phyloP scores from a whole-genome alignment of 2,113 vertebrate genomes.

The Triplophysa siluroides region DNA sequence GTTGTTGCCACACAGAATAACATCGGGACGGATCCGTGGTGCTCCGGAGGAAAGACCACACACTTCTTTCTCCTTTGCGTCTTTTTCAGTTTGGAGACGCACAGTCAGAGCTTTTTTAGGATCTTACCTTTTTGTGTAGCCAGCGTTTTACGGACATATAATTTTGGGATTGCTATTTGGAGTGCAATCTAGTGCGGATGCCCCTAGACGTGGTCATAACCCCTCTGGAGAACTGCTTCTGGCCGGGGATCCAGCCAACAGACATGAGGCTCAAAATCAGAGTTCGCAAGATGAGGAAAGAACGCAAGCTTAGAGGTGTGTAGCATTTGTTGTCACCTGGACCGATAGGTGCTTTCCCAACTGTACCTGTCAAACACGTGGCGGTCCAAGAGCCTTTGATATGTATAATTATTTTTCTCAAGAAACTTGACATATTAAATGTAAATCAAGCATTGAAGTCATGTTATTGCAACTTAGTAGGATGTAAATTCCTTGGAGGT shows the following conservation, averaged over 20 bases:
- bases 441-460: neutral
- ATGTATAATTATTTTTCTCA: neutral
- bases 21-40: constrained; percentile 46
- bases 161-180: constrained; percentile 54
- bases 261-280: constrained; percentile 92
- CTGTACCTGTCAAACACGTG: constrained; percentile 22
- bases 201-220: constrained; percentile 83
- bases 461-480: no score
- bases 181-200: constrained; percentile 73
- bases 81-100: constrained; percentile 1
- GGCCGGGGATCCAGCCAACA: constrained; percentile 80
- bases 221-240: constrained; percentile 81
- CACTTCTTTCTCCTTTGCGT: constrained; percentile 5
- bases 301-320: constrained; percentile 86
- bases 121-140: neutral
- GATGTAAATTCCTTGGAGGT: neutral
- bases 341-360: constrained; percentile 39
- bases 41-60: constrained; percentile 38
- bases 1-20: constrained; percentile 66
- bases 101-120: constrained; percentile 42
- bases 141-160: neutral
- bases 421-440: no score
- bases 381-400: neutral
- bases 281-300: constrained; percentile 88
- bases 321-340: constrained; percentile 54